A percentile compares a stretch with the other conserved stretches of the same genome.
Evolutionary conservation across 2,113 vertebrate species (phyloP).

Genomic region (Etheostoma cragini): DNA sequence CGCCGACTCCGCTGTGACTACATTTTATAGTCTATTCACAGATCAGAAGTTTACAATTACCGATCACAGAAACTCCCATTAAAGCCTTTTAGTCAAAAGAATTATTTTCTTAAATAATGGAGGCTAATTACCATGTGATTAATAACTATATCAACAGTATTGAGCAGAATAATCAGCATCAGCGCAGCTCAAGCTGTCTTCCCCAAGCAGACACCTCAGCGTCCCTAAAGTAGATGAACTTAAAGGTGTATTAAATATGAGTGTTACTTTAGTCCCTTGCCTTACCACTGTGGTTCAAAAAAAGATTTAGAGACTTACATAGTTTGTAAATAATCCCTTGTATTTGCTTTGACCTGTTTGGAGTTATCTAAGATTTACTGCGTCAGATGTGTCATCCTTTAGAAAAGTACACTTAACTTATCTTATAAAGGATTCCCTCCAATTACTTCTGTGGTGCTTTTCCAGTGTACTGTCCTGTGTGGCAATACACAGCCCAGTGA

Average conservation of each 20-base stretch:
- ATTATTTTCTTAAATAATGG: not conserved
- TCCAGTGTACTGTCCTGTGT: conserved; percentile 16
- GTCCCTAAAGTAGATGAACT: conserved; percentile 28
- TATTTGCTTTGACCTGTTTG: conserved; percentile 33
- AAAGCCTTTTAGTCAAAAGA: not conserved
- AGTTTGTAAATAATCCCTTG: conserved; percentile 32
- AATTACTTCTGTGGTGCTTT: conserved; percentile 13
- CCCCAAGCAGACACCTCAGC: conserved; percentile 4
- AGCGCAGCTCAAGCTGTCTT: not conserved
- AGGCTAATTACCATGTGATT: conserved; percentile 7
- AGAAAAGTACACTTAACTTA: conserved; percentile 19
- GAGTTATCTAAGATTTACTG: conserved; percentile 16
- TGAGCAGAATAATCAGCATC: not conserved
- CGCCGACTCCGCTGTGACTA: not conserved
- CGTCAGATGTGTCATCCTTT: conserved; percentile 7
- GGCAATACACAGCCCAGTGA: conserved; percentile 11
- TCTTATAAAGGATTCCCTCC: conserved; percentile 38
- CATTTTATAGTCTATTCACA: not conserved
- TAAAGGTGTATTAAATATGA: conserved; percentile 49
- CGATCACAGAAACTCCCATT: not conserved
- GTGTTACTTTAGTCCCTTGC: conserved; percentile 45
- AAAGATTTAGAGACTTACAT: conserved; percentile 33
- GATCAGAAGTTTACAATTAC: not conserved
- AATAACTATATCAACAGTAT: not conserved
- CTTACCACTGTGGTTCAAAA: conserved; percentile 25